phyloP scores from a whole-genome alignment of 2,888 invertebrate genomes.

The Microctonus aethiopoides region DNA sequence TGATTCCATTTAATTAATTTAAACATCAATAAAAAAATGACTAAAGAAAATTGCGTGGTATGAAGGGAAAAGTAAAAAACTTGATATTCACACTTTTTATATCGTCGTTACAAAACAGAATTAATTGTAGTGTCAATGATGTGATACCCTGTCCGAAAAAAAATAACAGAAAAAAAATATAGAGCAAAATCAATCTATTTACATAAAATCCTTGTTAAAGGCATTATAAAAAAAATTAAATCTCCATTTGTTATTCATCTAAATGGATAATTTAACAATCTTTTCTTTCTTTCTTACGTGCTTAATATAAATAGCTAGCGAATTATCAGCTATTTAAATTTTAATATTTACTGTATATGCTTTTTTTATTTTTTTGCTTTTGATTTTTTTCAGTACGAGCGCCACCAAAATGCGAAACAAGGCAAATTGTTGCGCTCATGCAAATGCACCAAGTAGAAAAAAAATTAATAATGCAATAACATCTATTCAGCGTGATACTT shows the following conservation, averaged over 20 bases:
- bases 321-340: slow-evolving; percentile 38
- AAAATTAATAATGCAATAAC: slow-evolving; percentile 15
- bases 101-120: slow-evolving; percentile 17
- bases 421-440: slow-evolving; percentile 9
- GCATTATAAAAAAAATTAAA: slow-evolving; percentile 38
- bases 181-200: slow-evolving; percentile 47
- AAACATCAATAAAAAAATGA: slow-evolving; percentile 28
- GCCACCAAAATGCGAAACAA: slow-evolving; percentile 4
- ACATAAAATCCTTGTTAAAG: slow-evolving; percentile 62
- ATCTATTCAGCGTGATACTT: slow-evolving; percentile 15
- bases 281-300: slow-evolving; percentile 17
- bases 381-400: slow-evolving; percentile 56
- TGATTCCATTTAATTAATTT: no score
- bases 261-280: slow-evolving; percentile 45
- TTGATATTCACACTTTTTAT: slow-evolving; percentile 8
- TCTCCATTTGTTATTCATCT: slow-evolving; percentile 32
- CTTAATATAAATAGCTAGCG: slow-evolving; percentile 1
- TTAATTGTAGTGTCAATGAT: slow-evolving; percentile 20
- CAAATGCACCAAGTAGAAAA: slow-evolving; percentile 28
- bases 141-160: slow-evolving; percentile 29
- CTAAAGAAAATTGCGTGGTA: no score
- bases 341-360: slow-evolving; percentile 40
- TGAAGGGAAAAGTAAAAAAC: slow-evolving; percentile 20
- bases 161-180: slow-evolving; percentile 4
- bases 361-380: slow-evolving; percentile 42